Evolutionary conservation across 1,140 invertebrate species (phyloP).

Genomic region (Medauroidea extradentata): DNA sequence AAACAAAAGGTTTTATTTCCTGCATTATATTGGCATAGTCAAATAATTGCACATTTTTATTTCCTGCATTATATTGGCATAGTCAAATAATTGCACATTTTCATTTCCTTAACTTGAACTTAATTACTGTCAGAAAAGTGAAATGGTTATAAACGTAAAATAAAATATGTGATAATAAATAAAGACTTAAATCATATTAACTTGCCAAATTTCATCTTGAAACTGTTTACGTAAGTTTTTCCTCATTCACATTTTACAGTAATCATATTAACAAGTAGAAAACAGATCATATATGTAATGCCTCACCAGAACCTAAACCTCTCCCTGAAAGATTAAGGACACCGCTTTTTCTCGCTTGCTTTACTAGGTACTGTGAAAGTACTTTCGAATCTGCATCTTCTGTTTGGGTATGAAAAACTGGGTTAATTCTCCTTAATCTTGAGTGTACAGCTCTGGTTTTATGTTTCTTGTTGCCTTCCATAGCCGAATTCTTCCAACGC

Average conservation of each 20-base stretch:
- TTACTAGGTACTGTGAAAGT: constrained; percentile 62
- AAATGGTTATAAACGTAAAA: not conserved
- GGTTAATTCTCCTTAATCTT: constrained; percentile 40
- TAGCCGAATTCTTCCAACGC: no score
- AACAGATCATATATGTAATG: not conserved
- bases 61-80: no score
- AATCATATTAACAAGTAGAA: not conserved
- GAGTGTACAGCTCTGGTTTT: not conserved
- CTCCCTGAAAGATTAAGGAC: constrained; percentile 71
- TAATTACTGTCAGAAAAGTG: not conserved
- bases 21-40: no score
- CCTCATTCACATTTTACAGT: no score
- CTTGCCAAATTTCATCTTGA: not conserved
- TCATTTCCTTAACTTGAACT: no score
- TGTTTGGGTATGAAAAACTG: constrained; percentile 65
- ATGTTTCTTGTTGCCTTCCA: no score
- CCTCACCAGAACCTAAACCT: constrained; percentile 65
- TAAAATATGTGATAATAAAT: not conserved
- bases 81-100: no score
- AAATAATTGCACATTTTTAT: no score
- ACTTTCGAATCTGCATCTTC: constrained; percentile 60
- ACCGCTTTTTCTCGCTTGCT: constrained; percentile 72
- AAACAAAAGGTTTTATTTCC: no score
- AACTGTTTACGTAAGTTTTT: no score
- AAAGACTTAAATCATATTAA: no score